Base-by-base conservation (phyloP, 2,888 invertebrate genomes). In the Mythimna ferrago region DNA sequence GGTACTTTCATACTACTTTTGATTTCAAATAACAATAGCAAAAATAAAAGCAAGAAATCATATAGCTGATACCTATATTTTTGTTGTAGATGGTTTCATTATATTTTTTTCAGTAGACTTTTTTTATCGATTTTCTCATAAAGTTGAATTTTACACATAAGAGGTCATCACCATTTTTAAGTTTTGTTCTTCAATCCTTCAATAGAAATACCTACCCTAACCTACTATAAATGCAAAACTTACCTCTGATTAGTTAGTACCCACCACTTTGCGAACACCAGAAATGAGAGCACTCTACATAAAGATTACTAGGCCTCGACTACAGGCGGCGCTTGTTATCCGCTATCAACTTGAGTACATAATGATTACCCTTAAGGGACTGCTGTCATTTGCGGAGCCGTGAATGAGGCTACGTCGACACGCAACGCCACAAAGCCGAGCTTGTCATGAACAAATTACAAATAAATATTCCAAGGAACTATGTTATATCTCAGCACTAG, bases 301-400 rank as follows among this genome's bases (percentile, higher is more conserved):
- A 82, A 60, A 79, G 73, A 79, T 51, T n/a, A 78, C 60, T 38
- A 67, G 66, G 19, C 35, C 57, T 64, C n/a, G 48, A 58, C 10
- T 67, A 73, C 72, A 51, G 72, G 66, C 44, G 38, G 32, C 53
- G 73, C 73, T 85, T 76, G 80, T 80, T 82, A 79, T 51, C 73
- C 61, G 72, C 66, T 74, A 85, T 85, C 77, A 80, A 85, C 51
- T 66, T 51, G 72, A 85, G 76, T 61, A 80, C 72, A 80, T 83
- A 78, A 83, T 83, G 77, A 75, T 80, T 73, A 66, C 72, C 76
- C 86, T 64, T 26, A 77, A 77, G 83, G 76, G 73, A 73, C 68
- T 69, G 63, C 73, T 69, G 77, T 76, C 80, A 73, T 85, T 85
- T 73, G 83, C 63, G 77, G 60, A 83, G 71, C 76, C 77, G 76